These are phyloP conservation scores for Anableps anableps DNA, from an alignment of 2,797 vertebrate genomes.

Conservation along the genomic window DNA sequence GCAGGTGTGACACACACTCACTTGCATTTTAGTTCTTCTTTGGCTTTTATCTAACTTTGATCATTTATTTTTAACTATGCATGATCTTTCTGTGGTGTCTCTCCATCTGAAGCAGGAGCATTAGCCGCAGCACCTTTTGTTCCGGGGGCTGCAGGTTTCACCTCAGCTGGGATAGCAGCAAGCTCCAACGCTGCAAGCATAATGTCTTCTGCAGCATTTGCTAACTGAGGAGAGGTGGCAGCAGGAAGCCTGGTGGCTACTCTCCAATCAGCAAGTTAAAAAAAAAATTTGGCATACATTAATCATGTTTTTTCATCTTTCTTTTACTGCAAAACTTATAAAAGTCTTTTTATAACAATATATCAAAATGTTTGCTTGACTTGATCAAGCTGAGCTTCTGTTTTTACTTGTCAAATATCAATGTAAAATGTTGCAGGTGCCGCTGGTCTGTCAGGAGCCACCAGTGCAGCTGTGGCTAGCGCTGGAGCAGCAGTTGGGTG, in stretches of 20 bases:
- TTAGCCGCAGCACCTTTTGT: constrained; percentile 21
- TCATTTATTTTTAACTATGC: too few relatives aligned
- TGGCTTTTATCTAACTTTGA: neutral
- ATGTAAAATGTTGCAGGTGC: constrained; percentile 25
- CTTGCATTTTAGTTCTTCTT: neutral
- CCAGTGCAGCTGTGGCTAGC: neutral
- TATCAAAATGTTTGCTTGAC: neutral
- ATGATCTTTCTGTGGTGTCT: too few relatives aligned
- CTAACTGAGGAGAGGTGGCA: constrained; percentile 64
- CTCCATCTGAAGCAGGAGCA: constrained; percentile 13
- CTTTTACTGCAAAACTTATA: neutral
- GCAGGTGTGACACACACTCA: constrained; percentile 1
- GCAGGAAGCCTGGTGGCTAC: constrained; percentile 53
- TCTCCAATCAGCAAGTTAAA: constrained; percentile 60
- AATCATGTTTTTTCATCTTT: neutral
- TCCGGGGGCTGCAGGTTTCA: constrained; percentile 39
- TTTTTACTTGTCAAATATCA: neutral
- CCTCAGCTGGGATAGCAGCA: constrained; percentile 51
- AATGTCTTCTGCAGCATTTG: constrained; percentile 60
- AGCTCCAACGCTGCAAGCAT: constrained; percentile 47
- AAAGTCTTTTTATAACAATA: neutral
- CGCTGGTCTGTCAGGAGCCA: constrained; percentile 19
- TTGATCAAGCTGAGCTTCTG: too few relatives aligned
- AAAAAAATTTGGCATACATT: neutral
- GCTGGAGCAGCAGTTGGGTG: constrained; percentile 17